These are phyloP conservation scores for Philonicus albiceps DNA, from an alignment of 2,888 invertebrate species.

Conservation along the genomic window DNA sequence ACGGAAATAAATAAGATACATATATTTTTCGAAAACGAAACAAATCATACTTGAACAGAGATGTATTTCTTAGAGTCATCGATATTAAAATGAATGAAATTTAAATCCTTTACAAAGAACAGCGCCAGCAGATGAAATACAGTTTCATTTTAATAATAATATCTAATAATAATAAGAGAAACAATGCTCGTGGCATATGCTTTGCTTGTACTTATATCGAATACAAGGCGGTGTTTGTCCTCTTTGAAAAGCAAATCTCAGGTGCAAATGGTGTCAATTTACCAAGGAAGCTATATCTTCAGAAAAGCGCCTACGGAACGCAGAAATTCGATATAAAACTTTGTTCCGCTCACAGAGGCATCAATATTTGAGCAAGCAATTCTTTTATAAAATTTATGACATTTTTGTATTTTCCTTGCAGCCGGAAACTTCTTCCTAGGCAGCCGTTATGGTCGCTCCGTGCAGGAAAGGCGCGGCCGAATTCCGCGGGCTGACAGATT, in stretches of 20 bases:
- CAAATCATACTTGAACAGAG: not conserved
- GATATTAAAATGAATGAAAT: not conserved
- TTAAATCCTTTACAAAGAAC: not conserved
- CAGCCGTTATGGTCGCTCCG: slow-evolving; percentile 64
- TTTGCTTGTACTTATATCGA: not conserved
- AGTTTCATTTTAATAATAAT: not conserved
- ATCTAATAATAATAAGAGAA: not conserved
- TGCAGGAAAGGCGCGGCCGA: slow-evolving; percentile 56
- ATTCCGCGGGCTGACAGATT: slow-evolving; percentile 62
- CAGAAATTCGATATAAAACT: not conserved
- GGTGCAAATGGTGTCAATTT: slow-evolving; percentile 20
- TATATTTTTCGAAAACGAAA: not conserved
- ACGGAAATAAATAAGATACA: no score
- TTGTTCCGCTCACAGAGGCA: not conserved
- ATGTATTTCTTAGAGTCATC: not conserved
- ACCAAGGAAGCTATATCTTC: not conserved
- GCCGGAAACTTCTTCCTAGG: slow-evolving; percentile 60
- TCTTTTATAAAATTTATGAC: not conserved
- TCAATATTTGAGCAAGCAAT: slow-evolving; percentile 7
- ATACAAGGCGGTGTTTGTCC: not conserved
- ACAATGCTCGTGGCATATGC: not conserved
- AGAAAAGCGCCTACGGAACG: not conserved
- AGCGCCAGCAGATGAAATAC: not conserved
- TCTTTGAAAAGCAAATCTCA: not conserved
- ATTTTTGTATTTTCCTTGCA: not conserved